Evolutionary conservation across 2,888 invertebrate genomes (phyloP), one percentile per base, ranked within the genome.

Genomic region (Argyra leucocephala): DNA sequence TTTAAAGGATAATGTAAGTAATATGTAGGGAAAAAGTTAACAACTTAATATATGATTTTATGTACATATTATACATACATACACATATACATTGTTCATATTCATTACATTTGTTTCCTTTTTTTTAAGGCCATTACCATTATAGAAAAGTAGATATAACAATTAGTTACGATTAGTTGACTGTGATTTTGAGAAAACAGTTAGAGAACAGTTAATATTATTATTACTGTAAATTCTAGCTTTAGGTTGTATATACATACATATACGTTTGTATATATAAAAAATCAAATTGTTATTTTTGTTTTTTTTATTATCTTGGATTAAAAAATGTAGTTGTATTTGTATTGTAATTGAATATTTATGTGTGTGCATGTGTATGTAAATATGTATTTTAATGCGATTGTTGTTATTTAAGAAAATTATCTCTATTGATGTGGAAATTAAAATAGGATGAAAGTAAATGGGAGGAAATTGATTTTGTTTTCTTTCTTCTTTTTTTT

Each of bases 121-220:
- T 37, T 37, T 37, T 5, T 37, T 15, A 37, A 9, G 37, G 2
- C 37, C 12, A 37, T 37, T 37, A 37, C 37, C 37, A 37, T 37
- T 15, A 15, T 37, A 37, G 37, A 37, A 37, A 37, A 37, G 3
- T 9, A 37, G 37, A 37, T 37, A 37, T 12, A 37, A 37, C 37
- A 37, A 37, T 37, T 37, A 37, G 37, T 37, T 37, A 37, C 37
- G 37, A 37, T 37, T 37, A 37, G 37, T 37, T 37, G 37, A 37
- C 37, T 37, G 15, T 15, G 37, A 37, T 37, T 37, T 37, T 37
- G 12, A 15, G n/a, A n/a, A n/a, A n/a, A n/a, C n/a, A n/a, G n/a
- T n/a, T n/a, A n/a, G n/a, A n/a, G 37, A 37, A 5, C 37, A 37
- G 10, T 37, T 37, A 37, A 37, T 37, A 3, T 12, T 37, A 12